Evolutionary conservation across 2,888 invertebrate genomes (phyloP).

Genomic region (Barypeithes pellucidus): DNA sequence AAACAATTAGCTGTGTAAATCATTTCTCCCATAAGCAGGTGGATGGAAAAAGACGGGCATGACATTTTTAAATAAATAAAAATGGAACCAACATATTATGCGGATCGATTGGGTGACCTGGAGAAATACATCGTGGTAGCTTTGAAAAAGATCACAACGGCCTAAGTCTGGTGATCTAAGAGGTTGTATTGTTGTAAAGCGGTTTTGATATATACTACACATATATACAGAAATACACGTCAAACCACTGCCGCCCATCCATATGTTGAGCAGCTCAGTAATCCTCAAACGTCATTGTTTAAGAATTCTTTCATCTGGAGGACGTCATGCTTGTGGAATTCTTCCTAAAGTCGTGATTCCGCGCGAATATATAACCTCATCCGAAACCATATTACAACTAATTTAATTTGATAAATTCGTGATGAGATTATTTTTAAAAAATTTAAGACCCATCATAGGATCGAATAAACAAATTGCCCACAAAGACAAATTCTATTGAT

Average conservation of each 20-base stretch:
- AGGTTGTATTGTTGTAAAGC: too few species aligned
- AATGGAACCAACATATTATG: background rate
- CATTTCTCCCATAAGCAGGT: conserved; percentile 1
- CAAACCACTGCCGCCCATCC: too few species aligned
- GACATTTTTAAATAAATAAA: background rate
- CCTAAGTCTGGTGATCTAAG: conserved; percentile 2
- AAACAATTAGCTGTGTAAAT: background rate
- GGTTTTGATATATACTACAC: too few species aligned
- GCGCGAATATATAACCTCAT: too few species aligned
- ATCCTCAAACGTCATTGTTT: too few species aligned
- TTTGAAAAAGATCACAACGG: background rate
- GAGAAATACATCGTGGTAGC: background rate
- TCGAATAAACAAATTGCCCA: background rate
- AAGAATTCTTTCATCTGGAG: too few species aligned
- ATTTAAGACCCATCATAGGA: background rate
- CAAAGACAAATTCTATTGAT: background rate
- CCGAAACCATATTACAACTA: too few species aligned
- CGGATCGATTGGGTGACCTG: background rate
- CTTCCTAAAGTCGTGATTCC: too few species aligned
- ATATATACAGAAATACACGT: too few species aligned
- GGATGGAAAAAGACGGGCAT: background rate
- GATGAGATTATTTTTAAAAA: background rate
- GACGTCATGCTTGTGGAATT: too few species aligned
- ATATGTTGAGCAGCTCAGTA: too few species aligned
- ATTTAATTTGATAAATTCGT: background rate